Conservation (phyloP, 1,140 invertebrate species). For the Zaprionus vittiger region DNA sequence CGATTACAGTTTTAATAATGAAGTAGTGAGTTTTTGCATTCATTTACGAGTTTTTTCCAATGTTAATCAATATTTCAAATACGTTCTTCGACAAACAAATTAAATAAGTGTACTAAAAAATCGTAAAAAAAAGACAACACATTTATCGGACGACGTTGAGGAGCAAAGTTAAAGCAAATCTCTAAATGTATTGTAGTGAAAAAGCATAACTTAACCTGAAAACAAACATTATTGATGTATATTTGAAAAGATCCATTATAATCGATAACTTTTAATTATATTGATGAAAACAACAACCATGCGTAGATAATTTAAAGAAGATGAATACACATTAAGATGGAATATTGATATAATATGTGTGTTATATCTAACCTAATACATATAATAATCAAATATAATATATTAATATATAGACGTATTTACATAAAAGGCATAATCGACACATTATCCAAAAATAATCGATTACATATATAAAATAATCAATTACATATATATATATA, state of each 20-base stretch:
- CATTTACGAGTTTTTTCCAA: slow-evolving; percentile 69
- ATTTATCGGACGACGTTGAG: slow-evolving; percentile 6
- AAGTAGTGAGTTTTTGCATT: slow-evolving; percentile 75
- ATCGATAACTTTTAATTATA: slow-evolving; percentile 33
- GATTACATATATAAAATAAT: slow-evolving; percentile 9
- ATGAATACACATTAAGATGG: slow-evolving; percentile 68
- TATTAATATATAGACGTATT: slow-evolving; percentile 17
- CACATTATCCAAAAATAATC: neutral
- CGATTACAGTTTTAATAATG: slow-evolving; percentile 33
- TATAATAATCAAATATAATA: neutral
- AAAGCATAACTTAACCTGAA: slow-evolving; percentile 34
- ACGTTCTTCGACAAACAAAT: slow-evolving; percentile 75
- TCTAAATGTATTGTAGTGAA: slow-evolving; percentile 64
- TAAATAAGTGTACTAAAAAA: slow-evolving; percentile 78
- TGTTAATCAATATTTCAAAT: slow-evolving; percentile 69
- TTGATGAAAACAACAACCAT: slow-evolving; percentile 69
- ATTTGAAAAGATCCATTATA: slow-evolving; percentile 59
- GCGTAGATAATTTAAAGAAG: slow-evolving; percentile 72
- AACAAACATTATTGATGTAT: slow-evolving; percentile 66
- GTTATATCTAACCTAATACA: neutral
- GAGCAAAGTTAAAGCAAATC: slow-evolving; percentile 30
- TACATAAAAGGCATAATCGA: neutral
- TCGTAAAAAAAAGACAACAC: slow-evolving; percentile 1
- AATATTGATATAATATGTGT: slow-evolving; percentile 15
- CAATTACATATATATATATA: slow-evolving; percentile 45